Base-by-base conservation (phyloP, 2,113 vertebrate genomes). In the Salvelinus sp. region DNA sequence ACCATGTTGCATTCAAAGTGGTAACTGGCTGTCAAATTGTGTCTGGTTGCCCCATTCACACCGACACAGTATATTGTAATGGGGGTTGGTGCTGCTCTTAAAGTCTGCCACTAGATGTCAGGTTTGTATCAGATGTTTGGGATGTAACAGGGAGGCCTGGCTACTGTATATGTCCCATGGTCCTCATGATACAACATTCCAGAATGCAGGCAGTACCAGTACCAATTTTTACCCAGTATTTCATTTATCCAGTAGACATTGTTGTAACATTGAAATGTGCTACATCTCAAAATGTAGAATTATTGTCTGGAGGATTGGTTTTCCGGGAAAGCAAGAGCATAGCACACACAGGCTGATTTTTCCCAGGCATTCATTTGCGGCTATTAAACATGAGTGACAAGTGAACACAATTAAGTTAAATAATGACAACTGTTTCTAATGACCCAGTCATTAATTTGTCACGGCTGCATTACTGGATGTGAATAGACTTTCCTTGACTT, bases 71-170 rank as follows among this genome's bases (percentile, higher is more conserved):
- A 16, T 2, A 6, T 23, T 28, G 48, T 25, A 14, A 16, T 10
- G 18, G 3, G 28, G 7, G 22, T 23, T 2, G 16, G 25, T 23
- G 25, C 65, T 58, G 63, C 16, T 68, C 66, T 44, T 18, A 44
- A 20, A n/a, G 16, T 38, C 18, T 33, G 9, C 66, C 66, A 68
- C 66, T 68, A 68, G 66, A 68, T 68, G 66, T 27, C 30, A 33
- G 3, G 3, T 16, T 38, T 68, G 66, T 30, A 7, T 68, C 1
- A 44, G 5, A 7, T 30, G 10, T 65, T 66, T 30, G 1, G 18
- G 30, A 20, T 68, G 28, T 33, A 66, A 28, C 1, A 12, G 16
- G 27, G 64, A 27, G 64, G 5, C 13, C 64, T 30, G 38, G 38
- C 38, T 10, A 33, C 33, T 33, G 33, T 33, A 44, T 5, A 5